Conservation (phyloP, 2,888 invertebrate genomes). For the Hydrotaea cyrtoneurina region DNA sequence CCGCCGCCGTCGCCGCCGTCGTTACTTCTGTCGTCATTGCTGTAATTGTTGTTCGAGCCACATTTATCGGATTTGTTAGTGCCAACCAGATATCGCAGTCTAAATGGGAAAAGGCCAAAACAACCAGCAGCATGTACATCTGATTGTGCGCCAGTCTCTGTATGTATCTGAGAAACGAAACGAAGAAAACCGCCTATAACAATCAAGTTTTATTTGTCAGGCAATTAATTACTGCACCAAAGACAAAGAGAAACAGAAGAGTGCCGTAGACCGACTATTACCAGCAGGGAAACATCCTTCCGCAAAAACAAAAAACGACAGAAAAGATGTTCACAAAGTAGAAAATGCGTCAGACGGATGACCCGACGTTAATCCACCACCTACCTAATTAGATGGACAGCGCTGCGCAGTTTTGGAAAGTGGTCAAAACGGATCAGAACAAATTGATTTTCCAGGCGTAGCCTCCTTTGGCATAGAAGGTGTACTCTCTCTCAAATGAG, state of each 20-base stretch:
- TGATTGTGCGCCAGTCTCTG: no score
- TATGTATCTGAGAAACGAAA: slow-evolving; percentile 6
- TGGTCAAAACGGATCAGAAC: no score
- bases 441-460: no score
- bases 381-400: no score
- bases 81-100: slow-evolving; percentile 40
- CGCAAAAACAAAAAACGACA: not conserved
- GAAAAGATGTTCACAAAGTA: no score
- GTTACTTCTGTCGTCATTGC: not conserved
- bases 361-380: no score
- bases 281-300: not conserved
- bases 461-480: no score
- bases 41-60: slow-evolving; percentile 38
- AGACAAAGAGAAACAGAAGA: not conserved
- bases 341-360: not conserved
- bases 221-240: slow-evolving; percentile 67
- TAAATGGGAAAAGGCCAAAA: slow-evolving; percentile 44
- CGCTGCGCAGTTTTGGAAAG: no score
- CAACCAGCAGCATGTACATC: slow-evolving; percentile 19
- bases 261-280: not conserved
- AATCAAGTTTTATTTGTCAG: slow-evolving; percentile 70
- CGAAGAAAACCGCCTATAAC: slow-evolving; percentile 57
- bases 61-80: slow-evolving; percentile 59
- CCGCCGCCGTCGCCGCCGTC: slow-evolving; percentile 27
- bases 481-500: no score